Base-by-base conservation (phyloP, 1,140 invertebrate species). In the Drosophila prosaltans region DNA sequence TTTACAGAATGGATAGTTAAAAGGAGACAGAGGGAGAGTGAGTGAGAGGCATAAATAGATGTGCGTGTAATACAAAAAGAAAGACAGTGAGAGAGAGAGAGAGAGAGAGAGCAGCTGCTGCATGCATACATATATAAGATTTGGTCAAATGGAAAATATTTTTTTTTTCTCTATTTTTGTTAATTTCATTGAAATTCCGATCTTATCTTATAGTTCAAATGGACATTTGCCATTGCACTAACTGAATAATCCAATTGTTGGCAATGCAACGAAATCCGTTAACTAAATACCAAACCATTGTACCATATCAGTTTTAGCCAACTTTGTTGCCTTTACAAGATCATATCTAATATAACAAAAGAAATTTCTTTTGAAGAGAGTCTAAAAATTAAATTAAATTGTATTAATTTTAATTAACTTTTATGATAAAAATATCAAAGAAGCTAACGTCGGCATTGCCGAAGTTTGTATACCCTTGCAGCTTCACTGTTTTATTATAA, bases 41-140 rank as follows among this genome's bases (percentile, higher is more conserved):
- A 28, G 28, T n/a, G 61, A 63, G 45, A 21, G 16, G 16, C 45
- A 48, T 28, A 30, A 32, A 16, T 63, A 30, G n/a, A 21, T 63
- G 61, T 63, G 61, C 28, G 28, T 48, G 36, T 43, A 30, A 16
- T 16, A 43, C 41, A 72, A 43, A 73, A 62, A 72, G n/a, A 32
- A 32, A 55, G 8, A n/a, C 32, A 40, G 48, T 36, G 2, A 58
- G 9, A 4, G 21, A 58, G 11, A 43, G 8, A 16, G 21, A 39
- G 40, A 5, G 5, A 32, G 11, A 24, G 45, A 36, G 48, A 61
- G 41, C 8, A 69, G 72, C 65, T 75, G 66, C 57, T 51, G 36
- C 36, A 75, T 10, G 24, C 1, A 10, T 51, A 11, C 21, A 11
- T 40, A 10, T 40, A 40, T 40, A 5, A 40, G 39, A 40, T 40